These are phyloP conservation scores for Nemapogon koenigi DNA, from an alignment of 2,888 invertebrate genomes.

Conservation along the genomic window DNA sequence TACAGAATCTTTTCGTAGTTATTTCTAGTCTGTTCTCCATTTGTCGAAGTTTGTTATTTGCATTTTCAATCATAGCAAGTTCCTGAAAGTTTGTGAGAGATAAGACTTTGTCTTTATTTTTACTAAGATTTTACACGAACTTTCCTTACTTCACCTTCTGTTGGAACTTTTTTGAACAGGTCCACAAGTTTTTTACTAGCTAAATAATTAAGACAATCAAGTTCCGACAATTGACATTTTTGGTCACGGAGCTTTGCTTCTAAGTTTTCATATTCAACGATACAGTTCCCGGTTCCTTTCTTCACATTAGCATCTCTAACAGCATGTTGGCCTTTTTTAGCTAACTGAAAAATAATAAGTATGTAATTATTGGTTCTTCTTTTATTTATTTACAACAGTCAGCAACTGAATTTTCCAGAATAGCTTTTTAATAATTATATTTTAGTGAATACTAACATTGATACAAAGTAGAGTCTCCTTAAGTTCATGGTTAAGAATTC, in stretches of 20 bases:
- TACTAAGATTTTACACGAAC: too few relatives aligned
- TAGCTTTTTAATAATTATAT: too few relatives aligned
- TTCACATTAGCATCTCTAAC: conserved; percentile 54
- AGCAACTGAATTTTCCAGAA: too few relatives aligned
- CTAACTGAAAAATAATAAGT: conserved; percentile 28
- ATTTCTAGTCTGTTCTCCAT: conserved; percentile 80
- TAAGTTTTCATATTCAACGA: conserved; percentile 59
- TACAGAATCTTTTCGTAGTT: conserved; percentile 76
- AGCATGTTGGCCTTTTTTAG: conserved; percentile 49
- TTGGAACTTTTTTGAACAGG: conserved; percentile 40
- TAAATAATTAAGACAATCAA: conserved; percentile 54
- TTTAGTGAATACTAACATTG: conserved; percentile 49
- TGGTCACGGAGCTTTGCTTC: conserved; percentile 57
- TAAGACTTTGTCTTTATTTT: too few relatives aligned
- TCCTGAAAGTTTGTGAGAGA: conserved; percentile 27
- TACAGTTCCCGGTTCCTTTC: conserved; percentile 53
- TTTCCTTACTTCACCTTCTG: conserved; percentile 48
- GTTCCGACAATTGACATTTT: conserved; percentile 54
- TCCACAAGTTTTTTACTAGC: conserved; percentile 46
- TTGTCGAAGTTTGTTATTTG: conserved; percentile 56
- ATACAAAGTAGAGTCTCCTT: conserved; percentile 69
- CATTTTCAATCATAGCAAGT: conserved; percentile 49
- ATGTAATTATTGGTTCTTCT: not conserved
- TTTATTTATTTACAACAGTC: too few relatives aligned
- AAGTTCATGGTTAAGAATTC: conserved; percentile 66